Evolutionary conservation across 2,888 invertebrate species (phyloP), one percentile per base, ranked within the genome.

Genomic region (Drosophila siamana): DNA sequence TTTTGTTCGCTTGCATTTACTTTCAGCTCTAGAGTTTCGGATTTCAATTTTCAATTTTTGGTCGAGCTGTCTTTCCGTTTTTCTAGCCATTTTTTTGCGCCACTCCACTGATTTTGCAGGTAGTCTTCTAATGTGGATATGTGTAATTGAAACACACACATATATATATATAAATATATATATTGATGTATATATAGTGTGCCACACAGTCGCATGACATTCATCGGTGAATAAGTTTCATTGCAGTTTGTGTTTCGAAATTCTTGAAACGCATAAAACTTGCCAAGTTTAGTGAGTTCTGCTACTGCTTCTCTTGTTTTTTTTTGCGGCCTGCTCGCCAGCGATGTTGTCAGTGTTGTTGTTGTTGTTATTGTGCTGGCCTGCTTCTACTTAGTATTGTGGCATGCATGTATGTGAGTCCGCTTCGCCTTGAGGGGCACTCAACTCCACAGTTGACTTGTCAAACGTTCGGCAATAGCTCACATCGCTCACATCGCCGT

Each of bases 261-360:
- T 88, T 88, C 86, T 80, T 74, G 64, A 88, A 80, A 86, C 77
- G 86, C 83, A 86, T 73, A 61, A 63, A 71, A 79, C 65, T 69
- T 73, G 82, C 61, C 86, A 67, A 71, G 70, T 67, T 81, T 74
- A 69, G 84, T 84, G 81, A 74, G 79, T 83, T 83, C 82, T 86
- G 83, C 69, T 61, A 26, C 64, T 74, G 66, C 24, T 24, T 24
- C 24, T 33, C 4, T 33, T 33, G 4, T n/a, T 33, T 11, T 11
- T 33, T 11, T 13, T 56, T n/a, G n/a, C n/a, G n/a, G n/a, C n/a
- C n/a, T n/a, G n/a, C n/a, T n/a, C n/a, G 57, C 40, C 64, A 47
- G 33, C 61, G 66, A 46, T 64, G 61, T 57, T 66, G 65, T 63
- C 67, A 50, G 1, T 33, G 61, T 57, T 66, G 65, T 63, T 69